A percentile compares a stretch with the other conserved stretches of the same genome.
Conservation (phyloP, 2,797 vertebrate genomes). For the Anomalospiza imberbis region DNA sequence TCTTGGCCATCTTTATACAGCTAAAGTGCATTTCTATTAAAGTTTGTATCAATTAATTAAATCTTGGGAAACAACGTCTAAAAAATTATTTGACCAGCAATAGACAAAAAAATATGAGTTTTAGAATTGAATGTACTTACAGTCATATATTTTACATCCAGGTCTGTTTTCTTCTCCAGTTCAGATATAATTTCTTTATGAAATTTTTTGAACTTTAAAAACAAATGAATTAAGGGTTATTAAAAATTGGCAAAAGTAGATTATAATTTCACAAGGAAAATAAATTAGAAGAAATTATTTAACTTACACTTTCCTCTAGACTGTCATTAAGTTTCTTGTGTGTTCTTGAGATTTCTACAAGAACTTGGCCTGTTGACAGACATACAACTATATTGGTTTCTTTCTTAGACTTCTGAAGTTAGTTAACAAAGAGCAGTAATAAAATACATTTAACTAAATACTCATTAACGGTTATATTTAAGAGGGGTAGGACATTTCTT, state of each 20-base stretch:
- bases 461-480: neutral
- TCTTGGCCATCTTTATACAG: neutral
- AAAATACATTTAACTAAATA: neutral
- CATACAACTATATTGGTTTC: constrained; percentile 15
- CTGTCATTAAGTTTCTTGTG: constrained; percentile 88
- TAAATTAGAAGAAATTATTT: neutral
- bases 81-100: neutral
- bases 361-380: constrained; percentile 84
- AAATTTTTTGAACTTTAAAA: constrained; percentile 89
- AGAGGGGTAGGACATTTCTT: neutral
- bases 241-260: neutral
- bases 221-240: constrained; percentile 6
- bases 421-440: neutral
- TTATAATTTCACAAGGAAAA: neutral
- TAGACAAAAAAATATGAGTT: neutral
- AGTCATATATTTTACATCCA: constrained; percentile 97
- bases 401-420: neutral
- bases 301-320: constrained; percentile 91
- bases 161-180: constrained; percentile 95
- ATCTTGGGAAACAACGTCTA: neutral
- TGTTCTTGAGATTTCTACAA: constrained; percentile 89
- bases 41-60: neutral
- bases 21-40: neutral
- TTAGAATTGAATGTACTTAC: constrained; percentile 75
- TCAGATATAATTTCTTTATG: constrained; percentile 90